A percentile compares a stretch with the other conserved stretches of the same genome.
phyloP scores from a whole-genome alignment of 2,113 vertebrate species.

The Eurypyga helias region DNA sequence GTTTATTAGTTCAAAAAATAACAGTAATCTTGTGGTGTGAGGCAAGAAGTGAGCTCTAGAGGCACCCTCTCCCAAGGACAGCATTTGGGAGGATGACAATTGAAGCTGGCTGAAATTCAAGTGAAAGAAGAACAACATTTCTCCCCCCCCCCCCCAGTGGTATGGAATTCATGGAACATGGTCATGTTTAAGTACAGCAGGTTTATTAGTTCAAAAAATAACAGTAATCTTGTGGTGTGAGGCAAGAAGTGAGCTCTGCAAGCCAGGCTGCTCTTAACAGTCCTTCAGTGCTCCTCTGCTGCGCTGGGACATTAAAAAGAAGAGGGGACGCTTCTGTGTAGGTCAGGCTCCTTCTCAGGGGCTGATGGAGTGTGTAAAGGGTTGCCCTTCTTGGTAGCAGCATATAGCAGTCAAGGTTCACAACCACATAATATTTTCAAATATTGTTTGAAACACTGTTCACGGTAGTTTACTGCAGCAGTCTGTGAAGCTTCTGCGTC shows the following conservation, averaged over 20 bases:
- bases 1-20: not conserved
- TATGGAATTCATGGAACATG: not conserved
- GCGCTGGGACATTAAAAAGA: not conserved
- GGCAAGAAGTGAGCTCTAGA: not conserved
- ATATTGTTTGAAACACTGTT: slow-evolving; percentile 24
- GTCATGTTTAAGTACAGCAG: not conserved
- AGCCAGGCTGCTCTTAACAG: not conserved
- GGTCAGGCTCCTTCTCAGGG: not conserved
- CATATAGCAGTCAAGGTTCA: not conserved
- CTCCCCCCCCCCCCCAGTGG: not conserved
- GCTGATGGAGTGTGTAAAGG: not conserved
- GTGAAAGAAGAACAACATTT: not conserved
- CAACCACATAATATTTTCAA: slow-evolving; percentile 27
- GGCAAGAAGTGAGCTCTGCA: not conserved
- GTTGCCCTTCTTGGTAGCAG: not conserved
- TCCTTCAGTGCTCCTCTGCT: not conserved
- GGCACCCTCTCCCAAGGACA: not conserved
- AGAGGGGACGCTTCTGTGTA: not conserved
- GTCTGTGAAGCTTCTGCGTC: slow-evolving; percentile 5
- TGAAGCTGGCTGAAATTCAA: not conserved
- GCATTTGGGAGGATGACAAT: not conserved
- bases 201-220: not conserved
- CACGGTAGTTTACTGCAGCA: not conserved
- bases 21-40: not conserved
- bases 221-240: not conserved